A percentile compares a stretch with the other conserved stretches of the same genome.
These are phyloP conservation scores for Tangara arthus DNA, from an alignment of 2,797 vertebrate genomes.

Conservation along the genomic window DNA sequence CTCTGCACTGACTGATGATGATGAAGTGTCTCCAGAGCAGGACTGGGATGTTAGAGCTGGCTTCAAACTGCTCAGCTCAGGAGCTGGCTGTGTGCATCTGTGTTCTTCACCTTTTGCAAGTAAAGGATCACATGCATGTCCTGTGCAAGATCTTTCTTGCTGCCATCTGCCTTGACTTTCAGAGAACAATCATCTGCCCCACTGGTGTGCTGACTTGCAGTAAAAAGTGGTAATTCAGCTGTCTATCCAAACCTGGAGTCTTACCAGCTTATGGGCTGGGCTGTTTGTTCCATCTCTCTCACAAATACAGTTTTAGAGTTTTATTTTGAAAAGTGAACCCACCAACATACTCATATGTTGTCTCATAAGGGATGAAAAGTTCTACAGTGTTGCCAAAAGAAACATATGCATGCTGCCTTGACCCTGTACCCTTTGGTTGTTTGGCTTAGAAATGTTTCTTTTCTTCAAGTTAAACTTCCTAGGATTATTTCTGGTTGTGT, in stretches of 20 bases:
- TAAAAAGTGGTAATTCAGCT: background rate
- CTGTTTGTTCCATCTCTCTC: background rate
- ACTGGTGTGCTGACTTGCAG: background rate
- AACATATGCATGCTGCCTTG: background rate
- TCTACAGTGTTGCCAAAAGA: background rate
- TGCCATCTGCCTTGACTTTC: background rate
- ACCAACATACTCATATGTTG: background rate
- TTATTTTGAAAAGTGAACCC: background rate
- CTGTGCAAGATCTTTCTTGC: background rate
- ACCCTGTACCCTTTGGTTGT: background rate
- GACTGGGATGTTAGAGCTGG: background rate
- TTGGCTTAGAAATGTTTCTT: slow-evolving; percentile 28
- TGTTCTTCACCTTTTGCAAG: background rate
- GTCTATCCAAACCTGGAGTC: background rate
- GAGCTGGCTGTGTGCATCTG: background rate
- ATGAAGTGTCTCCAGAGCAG: background rate
- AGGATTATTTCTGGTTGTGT: background rate
- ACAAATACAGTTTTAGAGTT: background rate
- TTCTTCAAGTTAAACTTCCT: background rate
- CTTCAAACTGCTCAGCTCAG: background rate
- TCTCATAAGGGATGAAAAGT: background rate
- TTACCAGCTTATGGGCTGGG: background rate
- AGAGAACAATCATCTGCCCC: background rate
- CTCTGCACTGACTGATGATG: background rate
- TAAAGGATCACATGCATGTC: background rate